Evolutionary conservation across 2,888 invertebrate species (phyloP), one percentile per base, ranked within the genome.

Genomic region (Notodromas monacha): DNA sequence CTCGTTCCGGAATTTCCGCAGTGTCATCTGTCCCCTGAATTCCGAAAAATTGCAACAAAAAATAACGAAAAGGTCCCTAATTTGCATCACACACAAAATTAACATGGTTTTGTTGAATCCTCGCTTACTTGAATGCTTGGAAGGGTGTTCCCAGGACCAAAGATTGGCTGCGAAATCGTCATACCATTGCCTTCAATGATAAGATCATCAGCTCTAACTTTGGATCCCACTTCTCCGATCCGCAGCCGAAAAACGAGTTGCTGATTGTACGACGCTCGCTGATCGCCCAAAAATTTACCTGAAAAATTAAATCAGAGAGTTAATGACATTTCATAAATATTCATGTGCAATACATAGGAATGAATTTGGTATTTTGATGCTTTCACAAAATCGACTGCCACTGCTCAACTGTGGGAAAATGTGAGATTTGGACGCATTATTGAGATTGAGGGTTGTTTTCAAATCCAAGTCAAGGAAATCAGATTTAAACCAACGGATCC

Each of bases 241-340:
- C 73, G 62, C 29, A 96, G 52, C n/a, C 64, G 68, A 48, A 96
- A 96, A 34, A 67, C 63, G 29, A 96, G 49, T 37, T 74, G 62
- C 41, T 84, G 81, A 51, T 92, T 89, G 54, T 96, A 96, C 2
- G 84, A 77, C 30, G 73, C 68, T 31, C 79, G 55, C 45, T 81
- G 81, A 45, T 89, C 77, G 0, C 79, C 74, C 15, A 79, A 55
- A 48, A 73, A 89, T 65, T 70, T 42, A 43, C 11, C 34, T 12
- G 37, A 31, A 29, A 31, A 30, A 26, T 12, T 15, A 15, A n/a
- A 29, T 12, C 30, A 32, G 11, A 33, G 29, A 31, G 12, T 29
- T 30, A 27, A 16, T 28, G 29, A 3, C 33, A 33, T 26, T 11
- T 8, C 8, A 26, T 27, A 43, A 14, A 38, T 35, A 5, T 26